Evolutionary conservation across 2,113 vertebrate species (phyloP), one percentile per base, ranked within the genome.

Genomic region (Callorhinus ursinus): DNA sequence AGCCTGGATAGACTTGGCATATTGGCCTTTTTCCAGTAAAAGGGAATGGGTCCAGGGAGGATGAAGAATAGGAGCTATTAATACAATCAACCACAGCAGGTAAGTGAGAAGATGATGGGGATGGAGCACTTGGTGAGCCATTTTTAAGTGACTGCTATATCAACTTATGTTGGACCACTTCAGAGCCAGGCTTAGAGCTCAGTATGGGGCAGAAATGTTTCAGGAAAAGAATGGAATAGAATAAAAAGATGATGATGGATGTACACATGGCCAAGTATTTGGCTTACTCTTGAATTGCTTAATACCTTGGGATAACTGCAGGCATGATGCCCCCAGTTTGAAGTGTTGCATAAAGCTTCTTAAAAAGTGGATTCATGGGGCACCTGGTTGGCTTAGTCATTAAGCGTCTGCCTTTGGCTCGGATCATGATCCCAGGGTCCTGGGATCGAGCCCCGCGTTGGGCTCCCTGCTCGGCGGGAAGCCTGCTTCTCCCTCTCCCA

Each of bases 231-330:
- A 19, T 65, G 14, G n/a, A 79, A 4, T 49, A 84, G 88, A 77
- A 76, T 57, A 80, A 85, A 46, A 95, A 93, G 67, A 39, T 83
- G 42, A 80, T 28, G 0, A 12, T 61, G 79, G 9, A 69, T 88
- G 21, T 57, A 55, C 18, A 81, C 18, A 42, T 16, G 28, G 65
- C 39, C 55, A 93, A 72, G 26, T 31, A 61, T 63, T 5, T 94
- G 76, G 55, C 80, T 90, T 95, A 15, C 42, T 80, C 65, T 77
- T 84, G 39, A 88, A 51, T 77, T 93, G 22, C 46, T 97, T 92
- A 86, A 76, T 84, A 65, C 9, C 42, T 96, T 80, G 42, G 22
- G 16, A 67, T 61, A 93, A 89, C 4, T 53, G 61, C 57, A n/a
- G 76, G 59, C 49, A 9, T 69, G 14, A 74, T 33, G 59, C 4